Evolutionary conservation across 2,888 invertebrate genomes (phyloP).

Genomic region (Thereva unica): DNA sequence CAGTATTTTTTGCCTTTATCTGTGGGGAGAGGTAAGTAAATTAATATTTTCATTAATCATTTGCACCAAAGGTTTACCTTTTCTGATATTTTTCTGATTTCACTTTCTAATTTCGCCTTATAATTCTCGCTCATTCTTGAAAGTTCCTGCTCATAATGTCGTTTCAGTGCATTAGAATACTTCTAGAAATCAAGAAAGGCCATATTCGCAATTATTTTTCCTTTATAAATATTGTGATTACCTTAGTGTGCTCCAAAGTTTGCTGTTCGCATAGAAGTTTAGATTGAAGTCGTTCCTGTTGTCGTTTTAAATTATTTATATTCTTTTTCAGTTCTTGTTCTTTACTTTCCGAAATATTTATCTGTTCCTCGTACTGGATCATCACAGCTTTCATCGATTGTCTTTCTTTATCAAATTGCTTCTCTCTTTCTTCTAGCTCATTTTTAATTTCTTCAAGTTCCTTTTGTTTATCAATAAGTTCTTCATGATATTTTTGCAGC

Average conservation of each 20-base stretch:
- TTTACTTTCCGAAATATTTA: slow-evolving; percentile 59
- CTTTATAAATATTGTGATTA: slow-evolving; percentile 24
- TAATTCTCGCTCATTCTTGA: too few species aligned
- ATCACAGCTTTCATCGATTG: slow-evolving; percentile 59
- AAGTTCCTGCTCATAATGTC: too few species aligned
- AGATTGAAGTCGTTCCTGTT: slow-evolving; percentile 60
- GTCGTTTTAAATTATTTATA: slow-evolving; percentile 58
- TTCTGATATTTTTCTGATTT: too few species aligned
- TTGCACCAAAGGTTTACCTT: too few species aligned
- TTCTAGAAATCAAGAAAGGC: too few species aligned
- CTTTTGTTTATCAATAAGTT: slow-evolving; percentile 58
- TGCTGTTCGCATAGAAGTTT: slow-evolving; percentile 69
- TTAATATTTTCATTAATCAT: slow-evolving; percentile 19
- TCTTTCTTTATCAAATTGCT: slow-evolving; percentile 58
- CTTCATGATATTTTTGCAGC: slow-evolving; percentile 50
- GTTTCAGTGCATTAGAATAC: too few species aligned
- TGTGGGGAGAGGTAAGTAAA: too few species aligned
- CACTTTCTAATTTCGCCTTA: too few species aligned
- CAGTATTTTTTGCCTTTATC: too few species aligned
- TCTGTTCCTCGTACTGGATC: slow-evolving; percentile 58
- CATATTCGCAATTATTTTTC: too few species aligned
- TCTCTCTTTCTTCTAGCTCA: slow-evolving; percentile 52
- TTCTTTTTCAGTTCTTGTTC: slow-evolving; percentile 60
- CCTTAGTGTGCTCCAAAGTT: slow-evolving; percentile 66
- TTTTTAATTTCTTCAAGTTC: slow-evolving; percentile 52